Base-by-base conservation (phyloP, 2,888 invertebrate species). In the Apodemia duryi region DNA sequence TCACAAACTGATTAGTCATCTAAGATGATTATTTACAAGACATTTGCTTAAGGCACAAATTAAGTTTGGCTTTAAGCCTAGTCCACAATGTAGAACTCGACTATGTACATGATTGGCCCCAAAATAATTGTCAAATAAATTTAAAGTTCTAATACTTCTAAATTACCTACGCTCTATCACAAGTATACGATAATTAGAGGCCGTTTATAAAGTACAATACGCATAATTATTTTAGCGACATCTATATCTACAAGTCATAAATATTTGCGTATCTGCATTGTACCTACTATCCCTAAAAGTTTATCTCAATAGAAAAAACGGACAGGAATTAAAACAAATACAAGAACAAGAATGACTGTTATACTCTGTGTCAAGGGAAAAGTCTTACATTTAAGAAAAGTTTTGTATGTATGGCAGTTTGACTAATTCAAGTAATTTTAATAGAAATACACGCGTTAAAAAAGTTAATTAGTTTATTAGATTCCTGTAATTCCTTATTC, bases 1-100 rank as follows among this genome's bases (percentile, higher is more conserved):
- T 88, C 86, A 88, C 87, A 87, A 78, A 72, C 71, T 77, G 79
- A 78, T 77, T 73, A 73, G 77, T 86, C 86, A 88, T 88, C 87
- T 82, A 82, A 77, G 86, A 89, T 87, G 86, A 86, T 79, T 86
- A 87, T 85, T 80, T 88, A 88, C 85, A 88, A 73, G 74, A 69
- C 63, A 57, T 70, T 57, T 54, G 76, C 82, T 74, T 86, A 90
- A 89, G 90, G 89, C 90, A 89, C 85, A 83, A 79, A 82, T 81
- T 77, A 83, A 82, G 57, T 74, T 75, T 71, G 87, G 87, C 88
- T 88, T 85, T 68, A 77, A 88, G 88, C 89, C 84, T 75, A 75
- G 63, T 72, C 73, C 74, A 73, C 70, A 72, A 69, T 49, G 64
- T 66, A 82, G 80, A 80, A 82, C 75, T 69, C 77, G 68, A 72